Conservation (phyloP, 1,140 invertebrate genomes). For the Maniola jurtina region DNA sequence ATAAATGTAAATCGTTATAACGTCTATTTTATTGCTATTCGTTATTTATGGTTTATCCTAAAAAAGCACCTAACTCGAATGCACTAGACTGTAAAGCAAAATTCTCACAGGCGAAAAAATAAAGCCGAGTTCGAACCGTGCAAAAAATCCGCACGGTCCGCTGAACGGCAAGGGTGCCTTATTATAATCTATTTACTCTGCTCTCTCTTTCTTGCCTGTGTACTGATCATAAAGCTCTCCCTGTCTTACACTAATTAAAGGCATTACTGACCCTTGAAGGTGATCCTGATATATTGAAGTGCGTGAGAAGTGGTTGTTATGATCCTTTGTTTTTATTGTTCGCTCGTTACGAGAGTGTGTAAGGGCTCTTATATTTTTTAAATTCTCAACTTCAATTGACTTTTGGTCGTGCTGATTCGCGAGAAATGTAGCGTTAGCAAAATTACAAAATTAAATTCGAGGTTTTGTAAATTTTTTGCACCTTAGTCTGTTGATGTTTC, state of each 20-base stretch:
- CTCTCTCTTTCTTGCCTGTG: slow-evolving; percentile 40
- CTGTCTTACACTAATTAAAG: slow-evolving; percentile 64
- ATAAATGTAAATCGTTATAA: too few relatives aligned
- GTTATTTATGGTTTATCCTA: too few relatives aligned
- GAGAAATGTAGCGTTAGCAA: slow-evolving; percentile 10
- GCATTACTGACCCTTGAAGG: slow-evolving; percentile 64
- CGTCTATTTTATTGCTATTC: too few relatives aligned
- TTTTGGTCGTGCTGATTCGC: slow-evolving; percentile 38
- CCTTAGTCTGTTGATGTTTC: neutral
- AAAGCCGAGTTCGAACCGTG: slow-evolving; percentile 23
- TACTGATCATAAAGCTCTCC: slow-evolving; percentile 34
- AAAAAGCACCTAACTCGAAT: slow-evolving; percentile 35
- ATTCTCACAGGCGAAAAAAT: slow-evolving; percentile 53
- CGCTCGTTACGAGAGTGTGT: slow-evolving; percentile 46
- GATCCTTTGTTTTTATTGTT: slow-evolving; percentile 70
- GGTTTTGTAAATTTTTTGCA: neutral
- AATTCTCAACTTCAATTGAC: slow-evolving; percentile 46
- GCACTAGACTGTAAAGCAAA: slow-evolving; percentile 62
- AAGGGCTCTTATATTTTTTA: slow-evolving; percentile 46
- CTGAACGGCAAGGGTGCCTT: slow-evolving; percentile 57
- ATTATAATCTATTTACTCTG: slow-evolving; percentile 51
- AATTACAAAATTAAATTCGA: neutral
- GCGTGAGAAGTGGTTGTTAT: slow-evolving; percentile 70
- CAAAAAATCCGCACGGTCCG: slow-evolving; percentile 64
- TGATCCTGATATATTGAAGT: slow-evolving; percentile 57